A percentile compares a stretch with the other conserved stretches of the same genome.
Conservation (phyloP, 1,140 invertebrate species). For the Agraylea sexmaculata region DNA sequence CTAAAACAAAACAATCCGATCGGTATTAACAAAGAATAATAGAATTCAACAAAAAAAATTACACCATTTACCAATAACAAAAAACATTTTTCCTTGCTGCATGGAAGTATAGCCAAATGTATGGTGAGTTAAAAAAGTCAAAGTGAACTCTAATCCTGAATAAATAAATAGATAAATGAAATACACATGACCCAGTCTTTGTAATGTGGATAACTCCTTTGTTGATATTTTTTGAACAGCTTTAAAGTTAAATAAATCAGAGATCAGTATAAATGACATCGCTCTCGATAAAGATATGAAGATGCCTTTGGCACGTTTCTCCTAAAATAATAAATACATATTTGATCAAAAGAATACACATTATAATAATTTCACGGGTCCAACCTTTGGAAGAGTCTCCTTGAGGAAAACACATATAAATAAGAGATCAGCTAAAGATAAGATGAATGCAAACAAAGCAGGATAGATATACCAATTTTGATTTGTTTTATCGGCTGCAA, state of each 20-base stretch:
- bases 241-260: constrained; percentile 46
- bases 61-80: constrained; percentile 75
- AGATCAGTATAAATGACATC: constrained; percentile 51
- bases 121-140: constrained; percentile 93
- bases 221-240: constrained; percentile 46
- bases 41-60: constrained; percentile 2
- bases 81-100: constrained; percentile 97
- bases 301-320: constrained; percentile 53
- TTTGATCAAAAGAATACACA: constrained; percentile 9
- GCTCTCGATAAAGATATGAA: constrained; percentile 56
- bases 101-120: constrained; percentile 85
- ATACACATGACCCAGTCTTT: constrained; percentile 72
- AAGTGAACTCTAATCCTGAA: constrained; percentile 93
- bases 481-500: constrained; percentile 47
- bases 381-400: constrained; percentile 73
- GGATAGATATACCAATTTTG: constrained; percentile 72
- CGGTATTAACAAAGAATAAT: too few species aligned
- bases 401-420: constrained; percentile 66
- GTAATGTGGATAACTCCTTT: constrained; percentile 51
- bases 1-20: constrained; percentile 24
- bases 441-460: constrained; percentile 70
- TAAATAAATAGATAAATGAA: constrained; percentile 95
- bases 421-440: constrained; percentile 68
- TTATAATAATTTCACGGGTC: constrained; percentile 6
- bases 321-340: constrained; percentile 40